Evolutionary conservation across 2,113 vertebrate species (phyloP), one percentile per base, ranked within the genome.

Genomic region (Paedocypris sp.): DNA sequence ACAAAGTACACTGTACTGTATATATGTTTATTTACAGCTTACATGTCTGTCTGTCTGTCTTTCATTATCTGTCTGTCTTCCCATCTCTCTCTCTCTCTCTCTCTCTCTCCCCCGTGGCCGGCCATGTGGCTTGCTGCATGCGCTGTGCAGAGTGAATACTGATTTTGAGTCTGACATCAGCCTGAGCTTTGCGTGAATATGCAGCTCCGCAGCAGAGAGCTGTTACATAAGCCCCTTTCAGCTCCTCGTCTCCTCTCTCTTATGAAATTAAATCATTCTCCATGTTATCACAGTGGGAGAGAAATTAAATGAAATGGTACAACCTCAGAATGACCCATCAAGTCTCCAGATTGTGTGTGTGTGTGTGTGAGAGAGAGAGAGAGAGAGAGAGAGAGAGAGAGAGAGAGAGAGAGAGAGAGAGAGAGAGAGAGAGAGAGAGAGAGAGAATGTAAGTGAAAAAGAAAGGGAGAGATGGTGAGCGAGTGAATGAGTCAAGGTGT

Each of bases 171-270:
- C 16, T 39, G 26, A 23, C 35, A 54, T 54, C 22, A 54, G 36
- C 36, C 41, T 13, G 6, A 11, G 49, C 36, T 6, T 6, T 15
- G 28, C 32, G 38, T 43, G 26, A 42, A 57, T 32, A 29, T 57
- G 26, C 39, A 22, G 38, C 26, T 13, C 18, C 11, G 7, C 38
- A 5, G 38, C 54, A 43, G 54, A 53, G 32, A 60, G 70, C 16
- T 4, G 68, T 83, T 82, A 81, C 59, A 29, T 85, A 83, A 81
- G 73, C 72, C 41, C 63, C 68, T 9, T 47, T 8, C 5, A 12
- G 16, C 23, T 10, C 23, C 25, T 20, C 26, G 4, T 39, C 13
- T 39, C 41, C 16, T 20, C 8, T 43, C 41, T 12, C 20, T 35
- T 35, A 35, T 22, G 35, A 12, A 35, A 35, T 35, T 19, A 16